Base-by-base conservation (phyloP, 2,797 vertebrate species). In the Pristis pectinata region DNA sequence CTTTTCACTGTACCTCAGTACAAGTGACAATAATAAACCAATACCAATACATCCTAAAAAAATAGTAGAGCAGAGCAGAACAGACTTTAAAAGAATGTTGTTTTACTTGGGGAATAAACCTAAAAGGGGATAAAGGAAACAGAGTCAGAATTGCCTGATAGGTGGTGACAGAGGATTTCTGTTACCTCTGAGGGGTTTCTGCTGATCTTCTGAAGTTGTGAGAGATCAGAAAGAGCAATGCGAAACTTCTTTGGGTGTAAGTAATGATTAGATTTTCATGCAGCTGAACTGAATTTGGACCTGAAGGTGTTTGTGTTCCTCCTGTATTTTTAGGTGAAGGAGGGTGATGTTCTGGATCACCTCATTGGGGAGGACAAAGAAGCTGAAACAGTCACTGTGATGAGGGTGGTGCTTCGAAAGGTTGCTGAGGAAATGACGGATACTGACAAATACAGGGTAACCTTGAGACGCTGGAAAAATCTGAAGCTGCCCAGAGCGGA, bases 271-370 rank as follows among this genome's bases (percentile, higher is more conserved):
- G 56, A 3, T 83, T 49, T 53, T 9, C 11, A 27, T 83, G 10
- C 3, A 22, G 44, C 44, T 59, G 10, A 87, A 59, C 30, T 87
- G 83, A 15, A 19, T 67, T 67, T 13, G n/a, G 59, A 22, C 91
- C 17, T 67, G 87, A 67, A 67, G 19, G 0, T 19, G 64, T 67
- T 59, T 91, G 95, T 95, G 41, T 95, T 11, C 24, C 70, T 70
- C 59, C 53, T 74, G 41, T 64, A 2, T 95, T 96, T 96, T 72
- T 95, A 99, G 99, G 98, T 99, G 92, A 99, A 98, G 97, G 96
- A 97, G 34, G 99, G 99, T 94, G 99, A 99, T 95, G 97, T 97
- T 0, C 95, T 99, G 97, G 99, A 99, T 96, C 95, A 99, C 92
- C 95, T 99, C 44, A 37, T 98, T 95, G 97, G 97, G 64, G 98